Conservation (phyloP, 2,113 vertebrate species). For the Leucopsar rothschildi region DNA sequence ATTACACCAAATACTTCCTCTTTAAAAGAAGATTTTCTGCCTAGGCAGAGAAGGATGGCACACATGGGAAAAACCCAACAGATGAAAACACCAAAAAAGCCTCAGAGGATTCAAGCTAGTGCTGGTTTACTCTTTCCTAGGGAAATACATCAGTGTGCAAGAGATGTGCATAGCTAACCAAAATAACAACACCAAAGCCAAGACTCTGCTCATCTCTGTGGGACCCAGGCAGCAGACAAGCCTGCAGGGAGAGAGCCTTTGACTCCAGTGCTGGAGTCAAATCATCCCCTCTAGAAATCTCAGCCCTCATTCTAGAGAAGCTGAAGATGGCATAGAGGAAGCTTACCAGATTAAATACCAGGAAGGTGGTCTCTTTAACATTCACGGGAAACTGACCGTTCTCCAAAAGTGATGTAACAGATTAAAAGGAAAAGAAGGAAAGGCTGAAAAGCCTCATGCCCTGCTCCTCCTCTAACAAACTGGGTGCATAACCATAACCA, state of each 20-base stretch:
- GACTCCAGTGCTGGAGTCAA: not conserved
- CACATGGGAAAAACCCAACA: not conserved
- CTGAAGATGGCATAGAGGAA: no score
- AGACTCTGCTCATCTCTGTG: not conserved
- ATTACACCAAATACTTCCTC: not conserved
- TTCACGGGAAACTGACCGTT: no score
- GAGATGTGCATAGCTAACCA: not conserved
- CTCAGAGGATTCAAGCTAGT: not conserved
- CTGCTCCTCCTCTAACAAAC: no score
- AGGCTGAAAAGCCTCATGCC: no score
- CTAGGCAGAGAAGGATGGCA: not conserved
- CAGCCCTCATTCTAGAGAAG: no score
- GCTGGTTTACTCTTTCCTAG: not conserved
- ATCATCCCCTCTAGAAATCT: no score
- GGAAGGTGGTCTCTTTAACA: no score
- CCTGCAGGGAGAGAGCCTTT: not conserved
- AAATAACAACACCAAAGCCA: not conserved
- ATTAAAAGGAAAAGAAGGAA: no score
- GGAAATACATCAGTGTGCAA: not conserved
- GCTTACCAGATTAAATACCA: no score
- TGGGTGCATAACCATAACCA: no score
- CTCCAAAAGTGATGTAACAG: no score
- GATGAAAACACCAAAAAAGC: not conserved
- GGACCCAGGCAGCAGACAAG: not conserved
- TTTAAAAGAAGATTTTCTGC: not conserved